Percentiles rank a stretch among this genome's conserved stretches.
phyloP scores from a whole-genome alignment of 2,113 vertebrate genomes.

The Irena cyanogastra region DNA sequence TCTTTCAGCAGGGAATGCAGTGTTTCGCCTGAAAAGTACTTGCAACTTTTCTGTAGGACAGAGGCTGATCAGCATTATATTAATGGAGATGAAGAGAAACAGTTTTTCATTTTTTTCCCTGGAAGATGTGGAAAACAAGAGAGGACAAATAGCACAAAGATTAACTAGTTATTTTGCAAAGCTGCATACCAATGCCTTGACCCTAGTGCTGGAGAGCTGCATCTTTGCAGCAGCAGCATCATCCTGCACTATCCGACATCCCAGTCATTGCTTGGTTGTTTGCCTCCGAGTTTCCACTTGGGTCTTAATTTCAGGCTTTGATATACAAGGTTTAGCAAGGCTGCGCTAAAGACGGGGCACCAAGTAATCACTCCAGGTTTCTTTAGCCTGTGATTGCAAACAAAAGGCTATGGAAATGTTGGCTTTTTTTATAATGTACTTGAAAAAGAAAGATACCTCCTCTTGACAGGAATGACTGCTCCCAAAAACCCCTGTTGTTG shows the following conservation, averaged over 20 bases:
- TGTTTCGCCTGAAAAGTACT: background rate
- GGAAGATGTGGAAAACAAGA: background rate
- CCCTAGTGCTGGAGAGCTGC: background rate
- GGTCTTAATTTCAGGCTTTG: background rate
- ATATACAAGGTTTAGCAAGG: background rate
- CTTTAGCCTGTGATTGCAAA: background rate
- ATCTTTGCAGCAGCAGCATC: background rate
- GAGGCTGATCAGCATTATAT: background rate
- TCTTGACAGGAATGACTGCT: background rate
- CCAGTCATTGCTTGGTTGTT: background rate
- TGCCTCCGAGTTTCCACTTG: background rate
- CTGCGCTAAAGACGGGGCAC: background rate
- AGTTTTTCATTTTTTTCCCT: background rate
- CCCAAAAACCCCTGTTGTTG: background rate
- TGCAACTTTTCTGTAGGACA: background rate
- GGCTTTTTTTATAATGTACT: background rate
- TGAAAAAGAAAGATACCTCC: background rate
- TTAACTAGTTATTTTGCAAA: background rate
- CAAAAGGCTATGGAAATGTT: background rate
- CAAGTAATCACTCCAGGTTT: background rate
- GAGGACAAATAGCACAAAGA: background rate
- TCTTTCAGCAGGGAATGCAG: background rate
- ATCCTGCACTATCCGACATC: rapidly evolving
- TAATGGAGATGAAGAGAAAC: background rate
- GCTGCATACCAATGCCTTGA: background rate